Evolutionary conservation across 2,797 vertebrate species (phyloP).

Genomic region (Mormyrus proboscirostris): DNA sequence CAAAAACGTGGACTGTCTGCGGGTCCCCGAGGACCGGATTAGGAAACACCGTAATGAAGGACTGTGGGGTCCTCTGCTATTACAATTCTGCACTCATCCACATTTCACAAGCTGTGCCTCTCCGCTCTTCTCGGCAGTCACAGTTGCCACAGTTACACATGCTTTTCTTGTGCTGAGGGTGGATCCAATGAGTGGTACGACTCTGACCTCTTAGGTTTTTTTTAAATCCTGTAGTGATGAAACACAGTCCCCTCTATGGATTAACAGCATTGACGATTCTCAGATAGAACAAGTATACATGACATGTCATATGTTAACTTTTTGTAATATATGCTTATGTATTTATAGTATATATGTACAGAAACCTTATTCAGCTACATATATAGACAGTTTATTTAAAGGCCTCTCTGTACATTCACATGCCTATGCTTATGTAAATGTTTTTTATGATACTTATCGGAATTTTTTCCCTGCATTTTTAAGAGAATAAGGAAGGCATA

Average conservation of each 20-base stretch:
- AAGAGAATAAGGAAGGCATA: neutral
- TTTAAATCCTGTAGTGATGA: neutral
- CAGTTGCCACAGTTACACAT: slow-evolving; percentile 92
- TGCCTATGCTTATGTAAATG: neutral
- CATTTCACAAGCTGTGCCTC: slow-evolving; percentile 93
- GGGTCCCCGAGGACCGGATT: neutral
- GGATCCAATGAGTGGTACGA: slow-evolving; percentile 52
- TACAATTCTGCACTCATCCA: slow-evolving; percentile 88
- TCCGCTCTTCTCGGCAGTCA: slow-evolving; percentile 96
- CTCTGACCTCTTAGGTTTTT: slow-evolving; percentile 27
- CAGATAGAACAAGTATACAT: neutral
- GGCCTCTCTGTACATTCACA: neutral
- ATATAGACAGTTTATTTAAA: neutral
- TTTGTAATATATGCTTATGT: neutral
- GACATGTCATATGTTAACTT: neutral
- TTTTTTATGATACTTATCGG: neutral
- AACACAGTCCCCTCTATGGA: neutral
- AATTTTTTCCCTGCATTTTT: neutral
- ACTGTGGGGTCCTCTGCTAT: slow-evolving; percentile 36
- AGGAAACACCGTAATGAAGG: neutral
- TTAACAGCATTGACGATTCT: neutral
- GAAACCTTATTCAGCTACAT: neutral
- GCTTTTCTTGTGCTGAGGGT: slow-evolving; percentile 77
- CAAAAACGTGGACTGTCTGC: neutral
- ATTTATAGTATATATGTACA: neutral